Percentiles rank a stretch among this genome's conserved stretches.
Evolutionary conservation across 2,888 invertebrate species (phyloP).

Genomic region (Eupithecia subumbrata): DNA sequence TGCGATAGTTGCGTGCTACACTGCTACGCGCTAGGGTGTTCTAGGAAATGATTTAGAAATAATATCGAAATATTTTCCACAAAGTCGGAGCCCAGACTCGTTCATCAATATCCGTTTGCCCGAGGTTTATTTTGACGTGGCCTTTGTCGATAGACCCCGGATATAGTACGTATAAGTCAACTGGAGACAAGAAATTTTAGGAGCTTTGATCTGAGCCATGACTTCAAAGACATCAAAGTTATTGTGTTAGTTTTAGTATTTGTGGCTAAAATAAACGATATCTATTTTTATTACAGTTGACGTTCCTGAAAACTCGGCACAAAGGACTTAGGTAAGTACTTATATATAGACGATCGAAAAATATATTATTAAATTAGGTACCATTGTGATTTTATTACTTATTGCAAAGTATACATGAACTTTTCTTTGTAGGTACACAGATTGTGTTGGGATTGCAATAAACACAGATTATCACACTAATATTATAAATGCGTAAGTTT

Average conservation of each 20-base stretch:
- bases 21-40: background rate
- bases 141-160: slow-evolving; percentile 39
- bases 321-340: background rate
- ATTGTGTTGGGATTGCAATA: too few species aligned
- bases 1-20: too few species aligned
- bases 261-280: background rate
- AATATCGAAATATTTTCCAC: background rate
- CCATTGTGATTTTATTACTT: too few species aligned
- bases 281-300: background rate
- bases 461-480: too few species aligned
- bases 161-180: slow-evolving; percentile 40
- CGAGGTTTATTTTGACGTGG: slow-evolving; percentile 44
- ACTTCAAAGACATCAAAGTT: slow-evolving; percentile 26
- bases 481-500: too few species aligned
- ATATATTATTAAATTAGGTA: too few species aligned
- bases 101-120: slow-evolving; percentile 49
- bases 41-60: background rate
- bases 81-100: slow-evolving; percentile 23
- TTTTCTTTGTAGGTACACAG: too few species aligned
- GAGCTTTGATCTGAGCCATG: slow-evolving; percentile 21
- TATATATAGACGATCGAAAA: background rate
- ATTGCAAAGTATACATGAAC: too few species aligned
- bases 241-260: background rate
- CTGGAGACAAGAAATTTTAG: slow-evolving; percentile 30
- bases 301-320: background rate